phyloP scores from a whole-genome alignment of 2,888 invertebrate genomes.

The Penaeus monodon region DNA sequence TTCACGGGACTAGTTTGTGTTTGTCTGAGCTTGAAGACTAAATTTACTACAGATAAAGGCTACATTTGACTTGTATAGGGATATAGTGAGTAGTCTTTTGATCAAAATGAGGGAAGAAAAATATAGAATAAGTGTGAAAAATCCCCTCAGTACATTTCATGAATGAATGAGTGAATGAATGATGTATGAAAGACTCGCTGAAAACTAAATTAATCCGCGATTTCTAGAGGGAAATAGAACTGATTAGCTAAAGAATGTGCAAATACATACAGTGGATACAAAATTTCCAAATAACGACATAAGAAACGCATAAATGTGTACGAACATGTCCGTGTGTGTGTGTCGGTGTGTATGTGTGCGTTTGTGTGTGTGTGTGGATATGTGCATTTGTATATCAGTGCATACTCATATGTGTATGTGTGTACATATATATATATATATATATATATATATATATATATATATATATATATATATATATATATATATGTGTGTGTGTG shows the following conservation, averaged over 20 bases:
- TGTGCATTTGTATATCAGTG: background rate
- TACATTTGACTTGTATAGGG: background rate
- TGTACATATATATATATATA: conserved; percentile 12
- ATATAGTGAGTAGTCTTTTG: background rate
- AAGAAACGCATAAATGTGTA: background rate
- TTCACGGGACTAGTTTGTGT: background rate
- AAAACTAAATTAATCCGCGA: too few species aligned
- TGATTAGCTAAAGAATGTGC: too few species aligned
- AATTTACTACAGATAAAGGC: background rate
- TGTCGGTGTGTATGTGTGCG: background rate
- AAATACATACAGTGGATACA: too few species aligned
- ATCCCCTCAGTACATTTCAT: too few species aligned
- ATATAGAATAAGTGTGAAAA: too few species aligned
- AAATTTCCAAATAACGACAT: too few species aligned
- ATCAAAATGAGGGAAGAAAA: background rate
- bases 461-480: too few species aligned
- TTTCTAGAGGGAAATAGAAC: too few species aligned
- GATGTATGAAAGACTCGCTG: too few species aligned
- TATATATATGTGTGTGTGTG: too few species aligned
- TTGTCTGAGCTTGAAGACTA: background rate
- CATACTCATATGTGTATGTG: background rate
- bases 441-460: background rate
- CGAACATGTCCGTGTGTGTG: background rate
- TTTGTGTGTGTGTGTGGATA: background rate
- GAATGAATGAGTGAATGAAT: too few species aligned